Evolutionary conservation across 2,888 invertebrate genomes (phyloP).

Genomic region (Ectemnius lituratus): DNA sequence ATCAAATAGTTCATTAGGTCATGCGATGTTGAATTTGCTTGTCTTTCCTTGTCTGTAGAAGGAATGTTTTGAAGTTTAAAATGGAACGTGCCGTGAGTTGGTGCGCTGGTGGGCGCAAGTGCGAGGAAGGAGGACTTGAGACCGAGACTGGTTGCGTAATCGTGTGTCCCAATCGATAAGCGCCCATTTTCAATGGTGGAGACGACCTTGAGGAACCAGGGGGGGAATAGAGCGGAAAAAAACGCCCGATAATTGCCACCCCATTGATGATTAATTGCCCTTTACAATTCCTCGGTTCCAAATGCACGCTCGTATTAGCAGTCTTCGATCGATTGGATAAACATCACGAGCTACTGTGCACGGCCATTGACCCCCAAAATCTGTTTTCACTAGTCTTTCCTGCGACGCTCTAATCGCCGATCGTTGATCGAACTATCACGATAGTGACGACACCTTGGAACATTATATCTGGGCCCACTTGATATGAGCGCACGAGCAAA

Average conservation of each 20-base stretch:
- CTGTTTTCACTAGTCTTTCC: not conserved
- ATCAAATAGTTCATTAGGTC: too few species aligned
- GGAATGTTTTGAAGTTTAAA: too few species aligned
- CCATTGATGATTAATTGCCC: slow-evolving; percentile 45
- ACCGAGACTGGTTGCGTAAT: slow-evolving; percentile 11
- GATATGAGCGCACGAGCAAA: slow-evolving; percentile 36
- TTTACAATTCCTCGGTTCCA: slow-evolving; percentile 12
- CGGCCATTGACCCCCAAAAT: slow-evolving; percentile 31
- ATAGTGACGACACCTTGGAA: slow-evolving; percentile 30
- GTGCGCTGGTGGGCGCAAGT: too few species aligned
- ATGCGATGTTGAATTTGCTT: too few species aligned
- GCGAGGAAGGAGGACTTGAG: not conserved
- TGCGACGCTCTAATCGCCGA: slow-evolving; percentile 34
- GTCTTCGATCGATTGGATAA: slow-evolving; percentile 33
- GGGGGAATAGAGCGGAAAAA: slow-evolving; percentile 15
- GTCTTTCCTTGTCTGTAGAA: too few species aligned
- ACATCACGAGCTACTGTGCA: slow-evolving; percentile 13
- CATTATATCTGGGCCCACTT: slow-evolving; percentile 19
- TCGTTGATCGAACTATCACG: slow-evolving; percentile 33
- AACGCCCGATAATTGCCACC: slow-evolving; percentile 21
- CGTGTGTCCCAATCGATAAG: slow-evolving; percentile 17
- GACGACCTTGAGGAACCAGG: slow-evolving; percentile 24
- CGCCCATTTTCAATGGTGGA: not conserved
- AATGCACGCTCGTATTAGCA: not conserved
- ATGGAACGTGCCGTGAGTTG: not conserved